A percentile compares a stretch with the other conserved stretches of the same genome.
Conservation (phyloP, 2,797 vertebrate genomes). For the Pelochelys cantorii region DNA sequence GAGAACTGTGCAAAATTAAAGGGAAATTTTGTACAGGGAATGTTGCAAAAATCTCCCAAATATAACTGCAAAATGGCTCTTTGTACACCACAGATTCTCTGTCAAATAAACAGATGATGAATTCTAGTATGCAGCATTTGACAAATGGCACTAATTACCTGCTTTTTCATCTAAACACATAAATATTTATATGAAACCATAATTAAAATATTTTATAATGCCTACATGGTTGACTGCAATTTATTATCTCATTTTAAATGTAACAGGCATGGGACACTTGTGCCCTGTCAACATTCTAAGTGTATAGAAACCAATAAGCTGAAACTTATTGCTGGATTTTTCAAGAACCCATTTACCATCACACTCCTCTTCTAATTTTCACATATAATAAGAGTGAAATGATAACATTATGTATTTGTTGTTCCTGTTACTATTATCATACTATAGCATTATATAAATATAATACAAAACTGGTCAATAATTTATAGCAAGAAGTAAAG, state of each 20-base stretch:
- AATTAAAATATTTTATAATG: conserved; percentile 50
- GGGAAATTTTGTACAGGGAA: conserved; percentile 19
- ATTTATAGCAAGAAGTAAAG: too few species aligned
- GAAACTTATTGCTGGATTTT: conserved; percentile 38
- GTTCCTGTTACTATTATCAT: not conserved
- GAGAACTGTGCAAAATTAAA: not conserved
- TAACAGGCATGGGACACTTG: not conserved
- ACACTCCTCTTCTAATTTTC: not conserved
- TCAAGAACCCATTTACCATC: conserved; percentile 32
- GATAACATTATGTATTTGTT: not conserved
- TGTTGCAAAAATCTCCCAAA: not conserved
- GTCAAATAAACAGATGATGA: not conserved
- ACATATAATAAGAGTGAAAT: not conserved
- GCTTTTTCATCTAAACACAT: conserved; percentile 51
- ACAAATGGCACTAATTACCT: conserved; percentile 56
- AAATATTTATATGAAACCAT: conserved; percentile 64
- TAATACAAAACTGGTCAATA: too few species aligned
- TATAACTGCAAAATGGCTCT: not conserved
- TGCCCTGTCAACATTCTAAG: not conserved
- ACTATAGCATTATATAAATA: too few species aligned
- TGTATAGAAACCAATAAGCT: not conserved
- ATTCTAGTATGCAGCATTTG: conserved; percentile 1
- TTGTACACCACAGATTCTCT: not conserved
- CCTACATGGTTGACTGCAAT: not conserved
- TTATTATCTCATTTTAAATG: conserved; percentile 22